Evolutionary conservation across 2,888 invertebrate species (phyloP).

Genomic region (Melieria omissa): DNA sequence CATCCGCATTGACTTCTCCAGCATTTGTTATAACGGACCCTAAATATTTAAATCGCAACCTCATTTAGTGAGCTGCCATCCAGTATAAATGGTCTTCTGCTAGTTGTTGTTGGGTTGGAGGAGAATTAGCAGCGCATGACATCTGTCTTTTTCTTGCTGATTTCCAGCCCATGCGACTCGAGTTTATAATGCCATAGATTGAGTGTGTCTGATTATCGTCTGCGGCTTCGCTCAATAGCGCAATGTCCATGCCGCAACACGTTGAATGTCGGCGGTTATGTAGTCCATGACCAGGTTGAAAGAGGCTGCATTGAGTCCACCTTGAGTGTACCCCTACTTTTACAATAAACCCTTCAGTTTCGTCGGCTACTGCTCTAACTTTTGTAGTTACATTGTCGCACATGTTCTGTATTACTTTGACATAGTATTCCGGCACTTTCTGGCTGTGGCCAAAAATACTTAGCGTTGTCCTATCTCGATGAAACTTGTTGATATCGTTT

Average conservation of each 20-base stretch:
- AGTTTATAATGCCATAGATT: background rate
- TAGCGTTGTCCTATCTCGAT: too few relatives aligned
- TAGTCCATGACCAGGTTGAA: slow-evolving; percentile 6
- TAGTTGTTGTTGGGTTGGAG: background rate
- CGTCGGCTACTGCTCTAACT: background rate
- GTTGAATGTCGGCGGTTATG: slow-evolving; percentile 5
- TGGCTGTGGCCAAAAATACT: too few relatives aligned
- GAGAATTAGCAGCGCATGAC: slow-evolving; percentile 1
- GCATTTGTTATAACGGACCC: slow-evolving; percentile 2
- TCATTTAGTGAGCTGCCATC: slow-evolving; percentile 5
- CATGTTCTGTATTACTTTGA: too few relatives aligned
- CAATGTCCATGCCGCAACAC: background rate
- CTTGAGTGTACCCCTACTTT: background rate
- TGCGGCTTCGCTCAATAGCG: background rate
- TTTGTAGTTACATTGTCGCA: background rate
- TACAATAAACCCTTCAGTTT: background rate
- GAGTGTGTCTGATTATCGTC: background rate
- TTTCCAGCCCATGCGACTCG: slow-evolving; percentile 4
- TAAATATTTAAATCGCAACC: background rate
- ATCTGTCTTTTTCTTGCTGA: slow-evolving; percentile 2
- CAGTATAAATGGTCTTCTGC: background rate
- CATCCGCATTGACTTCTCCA: background rate
- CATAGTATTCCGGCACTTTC: too few relatives aligned
- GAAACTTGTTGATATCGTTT: too few relatives aligned
- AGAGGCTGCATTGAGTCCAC: too few relatives aligned